Evolutionary conservation across 2,113 vertebrate genomes (phyloP), one percentile per base, ranked within the genome.

Genomic region (Trogon melanurus): DNA sequence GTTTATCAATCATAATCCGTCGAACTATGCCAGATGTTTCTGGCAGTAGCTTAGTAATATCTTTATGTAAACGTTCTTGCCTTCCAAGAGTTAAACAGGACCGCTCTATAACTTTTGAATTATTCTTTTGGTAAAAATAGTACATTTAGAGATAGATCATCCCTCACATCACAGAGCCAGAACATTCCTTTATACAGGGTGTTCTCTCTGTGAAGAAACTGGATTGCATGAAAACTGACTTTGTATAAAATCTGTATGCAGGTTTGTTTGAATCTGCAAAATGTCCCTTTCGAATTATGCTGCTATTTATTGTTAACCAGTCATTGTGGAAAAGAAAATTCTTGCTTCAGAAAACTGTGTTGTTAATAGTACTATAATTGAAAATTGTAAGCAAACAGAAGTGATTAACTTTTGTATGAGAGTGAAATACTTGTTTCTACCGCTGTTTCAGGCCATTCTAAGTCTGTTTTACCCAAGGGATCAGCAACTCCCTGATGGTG

Each of bases 1-100:
- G 38, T 92, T 87, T 80, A 88, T 93, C 54, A 65, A 27, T 90
- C 76, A 62, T n/a, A 84, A 74, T 61, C 16, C 27, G 72, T 91
- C 75, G 70, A 70, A 57, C 36, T 73, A 12, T 50, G 57, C 23
- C 80, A 95, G 74, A 81, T 94, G 44, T 94, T 93, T 93, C 71
- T 96, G 73, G 65, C 44, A 74, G 58, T 86, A 65, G 65, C 75
- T 93, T 66, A 82, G 38, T 78, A 81, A 47, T 89, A 45, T 36
- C 53, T 90, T 89, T 79, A 48, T 62, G 18, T 91, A 95, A 92
- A 82, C 2, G 0, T 64, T 81, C 54, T 74, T 91, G 11, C 36
- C 87, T 94, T 94, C 60, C 70, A 69, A 45, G 58, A 84, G 54
- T 85, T 88, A 78, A 87, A 65, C 18, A 50, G 23, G 19, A 62